phyloP scores from a whole-genome alignment of 1,140 invertebrate species.

The Drosophila pallidifrons region DNA sequence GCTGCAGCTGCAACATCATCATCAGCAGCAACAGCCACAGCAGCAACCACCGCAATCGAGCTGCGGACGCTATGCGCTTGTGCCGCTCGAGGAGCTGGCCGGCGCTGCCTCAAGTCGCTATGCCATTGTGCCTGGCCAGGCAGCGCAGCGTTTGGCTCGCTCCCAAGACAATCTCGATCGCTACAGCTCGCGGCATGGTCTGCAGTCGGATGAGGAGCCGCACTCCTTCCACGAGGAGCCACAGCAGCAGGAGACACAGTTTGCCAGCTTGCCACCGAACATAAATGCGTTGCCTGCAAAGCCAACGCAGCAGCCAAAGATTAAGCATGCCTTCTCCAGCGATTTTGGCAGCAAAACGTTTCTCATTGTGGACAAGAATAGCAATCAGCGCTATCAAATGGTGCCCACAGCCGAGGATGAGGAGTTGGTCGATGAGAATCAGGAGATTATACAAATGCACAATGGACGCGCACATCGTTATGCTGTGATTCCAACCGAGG shows the following conservation, averaged over 20 bases:
- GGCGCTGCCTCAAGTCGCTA: slow-evolving; percentile 55
- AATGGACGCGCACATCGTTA: slow-evolving; percentile 87
- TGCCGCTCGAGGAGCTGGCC: slow-evolving; percentile 85
- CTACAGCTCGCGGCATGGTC: slow-evolving; percentile 58
- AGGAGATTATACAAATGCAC: slow-evolving; percentile 87
- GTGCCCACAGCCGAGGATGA: slow-evolving; percentile 87
- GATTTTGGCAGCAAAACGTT: slow-evolving; percentile 87
- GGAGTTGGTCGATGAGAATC: slow-evolving; percentile 86
- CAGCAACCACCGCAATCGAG: slow-evolving; percentile 47
- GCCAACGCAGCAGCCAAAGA: slow-evolving; percentile 53
- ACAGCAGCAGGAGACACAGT: slow-evolving; percentile 69
- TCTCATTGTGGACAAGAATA: slow-evolving; percentile 87
- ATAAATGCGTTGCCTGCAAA: slow-evolving; percentile 37
- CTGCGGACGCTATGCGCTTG: slow-evolving; percentile 85
- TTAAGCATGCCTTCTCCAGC: slow-evolving; percentile 85
- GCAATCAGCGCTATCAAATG: slow-evolving; percentile 87
- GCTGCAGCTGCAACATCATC: slow-evolving; percentile 54
- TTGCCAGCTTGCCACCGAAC: slow-evolving; percentile 72
- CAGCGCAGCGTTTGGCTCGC: slow-evolving; percentile 62
- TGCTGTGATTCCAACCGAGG: slow-evolving; percentile 87
- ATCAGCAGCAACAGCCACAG: slow-evolving; percentile 51
- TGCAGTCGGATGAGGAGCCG: slow-evolving; percentile 72
- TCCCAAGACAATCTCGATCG: slow-evolving; percentile 79
- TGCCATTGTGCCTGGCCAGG: slow-evolving; percentile 65
- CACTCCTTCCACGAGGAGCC: slow-evolving; percentile 78